A percentile compares a stretch with the other conserved stretches of the same genome.
Evolutionary conservation across 2,888 invertebrate species (phyloP).

Genomic region (Gasteruption jaculator): DNA sequence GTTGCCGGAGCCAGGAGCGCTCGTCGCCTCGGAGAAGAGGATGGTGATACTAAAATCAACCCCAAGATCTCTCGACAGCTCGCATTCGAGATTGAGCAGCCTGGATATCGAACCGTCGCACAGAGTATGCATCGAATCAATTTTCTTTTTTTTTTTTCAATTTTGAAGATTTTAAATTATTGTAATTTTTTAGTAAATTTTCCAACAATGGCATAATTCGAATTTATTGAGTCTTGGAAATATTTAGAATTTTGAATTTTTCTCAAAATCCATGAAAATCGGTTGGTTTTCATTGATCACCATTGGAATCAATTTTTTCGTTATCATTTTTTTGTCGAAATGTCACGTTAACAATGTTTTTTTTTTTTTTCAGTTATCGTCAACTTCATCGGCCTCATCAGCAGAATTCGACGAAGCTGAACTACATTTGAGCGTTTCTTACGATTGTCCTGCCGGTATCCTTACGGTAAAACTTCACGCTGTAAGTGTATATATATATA

Average conservation of each 20-base stretch:
- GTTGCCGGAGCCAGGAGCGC: slow-evolving; percentile 37
- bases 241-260: too few species aligned
- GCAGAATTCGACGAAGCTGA: slow-evolving; percentile 59
- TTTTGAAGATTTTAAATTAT: background rate
- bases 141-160: background rate
- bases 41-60: slow-evolving; percentile 53
- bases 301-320: too few species aligned
- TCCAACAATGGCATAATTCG: too few species aligned
- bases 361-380: slow-evolving; percentile 39
- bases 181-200: too few species aligned
- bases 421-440: slow-evolving; percentile 60
- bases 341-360: slow-evolving; percentile 7
- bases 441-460: slow-evolving; percentile 62
- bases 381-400: slow-evolving; percentile 36
- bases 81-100: slow-evolving; percentile 64
- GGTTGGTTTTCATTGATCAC: too few species aligned
- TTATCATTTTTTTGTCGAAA: slow-evolving; percentile 1
- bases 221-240: too few species aligned
- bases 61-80: slow-evolving; percentile 52
- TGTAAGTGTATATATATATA: slow-evolving; percentile 44
- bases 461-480: slow-evolving; percentile 63
- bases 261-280: too few species aligned
- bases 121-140: too few species aligned
- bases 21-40: slow-evolving; percentile 53
- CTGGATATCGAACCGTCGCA: slow-evolving; percentile 58